Evolutionary conservation across 2,797 vertebrate species (phyloP), one percentile per base, ranked within the genome.

Genomic region (Lithobates sylvaticus): DNA sequence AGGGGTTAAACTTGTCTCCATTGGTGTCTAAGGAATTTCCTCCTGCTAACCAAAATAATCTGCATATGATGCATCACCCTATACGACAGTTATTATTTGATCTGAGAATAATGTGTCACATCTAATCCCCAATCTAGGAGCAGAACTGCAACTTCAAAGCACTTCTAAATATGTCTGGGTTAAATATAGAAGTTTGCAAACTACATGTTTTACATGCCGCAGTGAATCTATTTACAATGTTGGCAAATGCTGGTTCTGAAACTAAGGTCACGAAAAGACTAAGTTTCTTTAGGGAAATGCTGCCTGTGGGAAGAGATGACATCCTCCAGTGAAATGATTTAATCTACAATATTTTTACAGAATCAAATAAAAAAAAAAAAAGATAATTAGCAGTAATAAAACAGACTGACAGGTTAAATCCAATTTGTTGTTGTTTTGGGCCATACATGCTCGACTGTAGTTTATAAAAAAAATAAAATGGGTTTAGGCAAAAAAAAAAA

Each of bases 151-250:
- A 86, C 78, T 81, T 86, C 84, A 86, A 86, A 86, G 84, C 61
- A 50, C 42, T 81, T 78, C 84, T 81, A 81, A 81, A 81, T 81
- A 76, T 76, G 64, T 81, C 71, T 71, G 32, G 32, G 84, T 69
- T 86, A 86, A 81, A 86, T 86, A 86, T 86, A 86, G 84, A 86
- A 67, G 64, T 69, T 81, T 81, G 78, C 84, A 86, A 85, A 86
- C 84, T 75, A 64, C 71, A 86, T 86, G 71, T 75, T 86, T 81
- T 81, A 67, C 84, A 81, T 86, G 84, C 84, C 84, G 81, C 32
- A 73, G 54, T 76, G 75, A 86, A 81, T 86, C 78, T 86, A 86
- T 80, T 86, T 86, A 76, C 84, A 71, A 86, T 76, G 78, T 76
- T 74, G 61, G 78, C 71, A 61, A 86, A 70, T 32, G 32, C 61